Percentiles rank a stretch among this genome's conserved stretches.
Evolutionary conservation across 2,113 vertebrate genomes (phyloP).

Genomic region (Nothoprocta perdicaria): DNA sequence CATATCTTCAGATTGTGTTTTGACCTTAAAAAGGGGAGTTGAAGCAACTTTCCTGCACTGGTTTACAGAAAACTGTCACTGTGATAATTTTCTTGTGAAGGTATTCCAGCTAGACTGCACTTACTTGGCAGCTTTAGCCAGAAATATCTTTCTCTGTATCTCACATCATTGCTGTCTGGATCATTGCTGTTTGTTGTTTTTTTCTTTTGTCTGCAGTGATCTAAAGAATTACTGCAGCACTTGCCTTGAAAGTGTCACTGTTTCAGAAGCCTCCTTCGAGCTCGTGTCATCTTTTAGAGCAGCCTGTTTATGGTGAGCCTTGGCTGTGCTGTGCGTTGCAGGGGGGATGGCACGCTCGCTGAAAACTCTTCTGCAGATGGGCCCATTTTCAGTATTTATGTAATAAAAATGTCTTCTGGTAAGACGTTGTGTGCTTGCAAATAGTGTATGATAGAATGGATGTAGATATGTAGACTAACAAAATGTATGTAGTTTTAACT

Average conservation of each 20-base stretch:
- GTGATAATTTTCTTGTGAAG: neutral
- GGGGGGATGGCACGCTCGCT: neutral
- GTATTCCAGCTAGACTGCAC: neutral
- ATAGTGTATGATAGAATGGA: neutral
- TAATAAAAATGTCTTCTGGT: neutral
- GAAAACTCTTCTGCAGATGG: neutral
- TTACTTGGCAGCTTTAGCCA: neutral
- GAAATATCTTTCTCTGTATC: neutral
- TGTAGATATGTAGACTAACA: neutral
- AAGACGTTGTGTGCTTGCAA: neutral
- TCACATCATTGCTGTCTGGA: neutral
- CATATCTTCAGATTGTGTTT: neutral
- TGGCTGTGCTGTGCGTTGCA: neutral
- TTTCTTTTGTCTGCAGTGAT: neutral
- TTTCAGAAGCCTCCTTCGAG: neutral
- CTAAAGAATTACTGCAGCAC: neutral
- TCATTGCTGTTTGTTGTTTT: neutral
- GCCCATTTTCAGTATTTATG: neutral
- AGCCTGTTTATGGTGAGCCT: neutral
- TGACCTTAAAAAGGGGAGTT: neutral
- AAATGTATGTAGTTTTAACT: neutral
- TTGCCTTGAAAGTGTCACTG: accelerated
- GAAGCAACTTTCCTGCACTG: neutral
- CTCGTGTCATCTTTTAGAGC: neutral
- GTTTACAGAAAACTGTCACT: neutral